phyloP scores from a whole-genome alignment of 2,797 vertebrate genomes.

The Enteromius viviparus region DNA sequence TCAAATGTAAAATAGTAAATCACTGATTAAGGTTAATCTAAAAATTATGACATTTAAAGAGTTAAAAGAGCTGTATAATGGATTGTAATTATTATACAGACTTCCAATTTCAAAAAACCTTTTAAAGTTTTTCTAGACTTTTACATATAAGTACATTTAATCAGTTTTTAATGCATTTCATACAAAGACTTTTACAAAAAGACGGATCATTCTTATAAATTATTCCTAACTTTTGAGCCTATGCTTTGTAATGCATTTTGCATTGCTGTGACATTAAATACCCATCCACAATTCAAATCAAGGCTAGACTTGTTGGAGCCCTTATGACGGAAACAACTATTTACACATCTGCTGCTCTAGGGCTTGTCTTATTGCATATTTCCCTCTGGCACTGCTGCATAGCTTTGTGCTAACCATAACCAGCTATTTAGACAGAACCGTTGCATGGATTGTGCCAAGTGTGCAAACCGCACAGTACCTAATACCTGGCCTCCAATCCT shows the following conservation, averaged over 20 bases:
- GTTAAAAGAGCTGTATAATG: constrained; percentile 5
- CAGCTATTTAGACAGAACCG: background rate
- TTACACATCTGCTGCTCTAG: constrained; percentile 15
- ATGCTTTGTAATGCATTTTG: background rate
- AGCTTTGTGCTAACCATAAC: background rate
- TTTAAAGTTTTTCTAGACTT: background rate
- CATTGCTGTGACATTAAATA: background rate
- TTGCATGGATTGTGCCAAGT: background rate
- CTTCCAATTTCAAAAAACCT: background rate
- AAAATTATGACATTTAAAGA: background rate
- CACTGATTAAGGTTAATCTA: background rate
- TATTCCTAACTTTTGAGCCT: background rate
- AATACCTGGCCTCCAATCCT: too few relatives aligned
- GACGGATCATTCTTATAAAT: background rate
- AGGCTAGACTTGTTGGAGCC: constrained; percentile 8
- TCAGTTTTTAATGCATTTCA: background rate
- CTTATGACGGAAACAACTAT: background rate
- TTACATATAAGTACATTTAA: background rate
- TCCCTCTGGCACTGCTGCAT: background rate
- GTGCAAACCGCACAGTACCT: background rate
- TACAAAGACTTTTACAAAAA: background rate
- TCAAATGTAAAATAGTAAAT: background rate
- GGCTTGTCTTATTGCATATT: background rate
- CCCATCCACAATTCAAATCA: background rate
- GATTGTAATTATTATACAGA: background rate